These are phyloP conservation scores for Ectemnius continuus DNA, from an alignment of 2,888 invertebrate species.

Conservation along the genomic window DNA sequence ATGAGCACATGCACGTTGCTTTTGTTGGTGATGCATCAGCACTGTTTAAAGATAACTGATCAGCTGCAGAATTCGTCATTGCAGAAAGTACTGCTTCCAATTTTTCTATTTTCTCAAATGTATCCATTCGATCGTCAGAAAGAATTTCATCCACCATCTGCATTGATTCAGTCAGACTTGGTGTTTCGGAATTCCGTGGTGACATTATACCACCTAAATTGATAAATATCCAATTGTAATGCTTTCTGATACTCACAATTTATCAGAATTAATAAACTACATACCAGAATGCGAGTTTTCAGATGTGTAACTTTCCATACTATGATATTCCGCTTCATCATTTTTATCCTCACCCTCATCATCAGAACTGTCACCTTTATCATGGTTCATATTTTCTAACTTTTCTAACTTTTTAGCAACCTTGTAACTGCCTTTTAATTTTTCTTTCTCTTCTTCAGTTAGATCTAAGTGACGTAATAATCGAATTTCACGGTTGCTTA, in stretches of 20 bases:
- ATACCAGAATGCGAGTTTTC: constrained; percentile 82
- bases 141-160: constrained; percentile 92
- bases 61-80: constrained; percentile 84
- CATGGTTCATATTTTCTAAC: constrained; percentile 88
- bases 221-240: constrained; percentile 15
- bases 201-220: constrained; percentile 81
- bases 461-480: constrained; percentile 92
- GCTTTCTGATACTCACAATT: not conserved
- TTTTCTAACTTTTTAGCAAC: constrained; percentile 95
- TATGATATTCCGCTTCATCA: constrained; percentile 83
- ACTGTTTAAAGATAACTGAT: constrained; percentile 80
- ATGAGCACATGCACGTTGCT: constrained; percentile 74
- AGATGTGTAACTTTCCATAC: constrained; percentile 88
- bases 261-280: constrained; percentile 73
- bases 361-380: constrained; percentile 85
- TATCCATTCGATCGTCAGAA: constrained; percentile 90
- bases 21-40: constrained; percentile 79
- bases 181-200: constrained; percentile 88
- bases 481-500: constrained; percentile 94
- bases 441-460: constrained; percentile 95
- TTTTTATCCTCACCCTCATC: constrained; percentile 85
- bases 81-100: constrained; percentile 91
- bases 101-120: constrained; percentile 91
- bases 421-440: constrained; percentile 89
- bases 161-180: constrained; percentile 92